phyloP scores from a whole-genome alignment of 2,888 invertebrate genomes.

The Drosophila flavopinicola region DNA sequence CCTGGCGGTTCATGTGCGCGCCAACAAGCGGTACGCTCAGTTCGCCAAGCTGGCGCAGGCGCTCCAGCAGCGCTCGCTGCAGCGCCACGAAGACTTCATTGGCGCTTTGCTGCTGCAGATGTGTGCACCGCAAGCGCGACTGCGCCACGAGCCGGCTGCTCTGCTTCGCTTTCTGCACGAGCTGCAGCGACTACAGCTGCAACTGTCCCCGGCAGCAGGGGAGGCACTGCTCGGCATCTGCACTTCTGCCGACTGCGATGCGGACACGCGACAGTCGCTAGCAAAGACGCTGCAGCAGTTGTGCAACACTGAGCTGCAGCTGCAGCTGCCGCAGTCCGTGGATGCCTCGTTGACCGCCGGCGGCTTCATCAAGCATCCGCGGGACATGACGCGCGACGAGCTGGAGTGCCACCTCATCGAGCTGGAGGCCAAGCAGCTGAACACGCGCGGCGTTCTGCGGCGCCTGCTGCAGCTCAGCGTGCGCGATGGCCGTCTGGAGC shows the following conservation, averaged over 20 bases:
- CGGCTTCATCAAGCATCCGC: conserved; percentile 85
- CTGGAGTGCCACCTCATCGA: conserved; percentile 88
- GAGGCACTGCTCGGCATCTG: conserved; percentile 84
- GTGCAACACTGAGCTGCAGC: conserved; percentile 83
- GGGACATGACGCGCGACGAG: conserved; percentile 87
- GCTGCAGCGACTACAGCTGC: conserved; percentile 79
- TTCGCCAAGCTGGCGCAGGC: conserved; percentile 85
- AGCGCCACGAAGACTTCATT: conserved; percentile 86
- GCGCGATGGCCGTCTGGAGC: conserved; percentile 85
- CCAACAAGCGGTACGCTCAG: conserved; percentile 85
- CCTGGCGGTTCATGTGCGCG: conserved; percentile 83
- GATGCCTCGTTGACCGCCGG: conserved; percentile 51
- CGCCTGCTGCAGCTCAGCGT: conserved; percentile 87
- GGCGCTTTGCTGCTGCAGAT: conserved; percentile 86
- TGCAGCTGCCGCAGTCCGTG: too few relatives aligned
- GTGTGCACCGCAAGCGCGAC: conserved; percentile 84
- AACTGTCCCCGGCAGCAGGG: conserved; percentile 85
- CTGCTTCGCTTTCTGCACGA: conserved; percentile 85
- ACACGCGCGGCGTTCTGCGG: conserved; percentile 88
- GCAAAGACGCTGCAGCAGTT: conserved; percentile 82
- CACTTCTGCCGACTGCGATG: conserved; percentile 25
- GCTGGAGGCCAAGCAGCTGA: conserved; percentile 88
- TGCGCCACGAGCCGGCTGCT: conserved; percentile 84
- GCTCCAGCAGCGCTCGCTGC: conserved; percentile 83
- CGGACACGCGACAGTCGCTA: conserved; percentile 39